A percentile compares a stretch with the other conserved stretches of the same genome.
Conservation (phyloP, 92 coral and sea anemone genomes). For the Heliopora coerulea region DNA sequence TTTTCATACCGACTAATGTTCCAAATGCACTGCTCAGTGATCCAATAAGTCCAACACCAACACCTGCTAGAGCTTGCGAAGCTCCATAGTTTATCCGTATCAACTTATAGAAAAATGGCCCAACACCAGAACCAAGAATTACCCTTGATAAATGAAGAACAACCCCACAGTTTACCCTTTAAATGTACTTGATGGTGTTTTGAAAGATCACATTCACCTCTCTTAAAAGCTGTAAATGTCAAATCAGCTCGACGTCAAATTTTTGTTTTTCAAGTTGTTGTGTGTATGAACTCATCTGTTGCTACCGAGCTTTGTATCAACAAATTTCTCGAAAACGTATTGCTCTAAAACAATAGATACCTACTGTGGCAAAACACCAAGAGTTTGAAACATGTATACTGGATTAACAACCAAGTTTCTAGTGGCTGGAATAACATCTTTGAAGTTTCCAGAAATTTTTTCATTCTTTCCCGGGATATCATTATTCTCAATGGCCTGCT, state of each 20-base stretch:
- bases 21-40: slow-evolving; percentile 16
- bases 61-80: slow-evolving; percentile 26
- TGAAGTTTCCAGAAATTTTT: slow-evolving; percentile 50
- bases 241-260: no score
- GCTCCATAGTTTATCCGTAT: slow-evolving; percentile 28
- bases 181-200: no score
- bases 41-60: slow-evolving; percentile 38
- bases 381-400: slow-evolving; percentile 60
- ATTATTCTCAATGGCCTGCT: slow-evolving; percentile 63
- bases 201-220: no score
- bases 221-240: no score
- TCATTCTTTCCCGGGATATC: slow-evolving; percentile 56
- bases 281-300: no score
- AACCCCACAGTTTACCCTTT: no score
- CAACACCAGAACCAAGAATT: slow-evolving; percentile 34
- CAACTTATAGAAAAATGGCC: slow-evolving; percentile 34
- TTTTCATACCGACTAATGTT: slow-evolving; percentile 15
- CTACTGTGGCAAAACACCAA: slow-evolving; percentile 48
- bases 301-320: no score
- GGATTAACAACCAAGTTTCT: slow-evolving; percentile 55
- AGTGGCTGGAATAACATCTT: slow-evolving; percentile 65
- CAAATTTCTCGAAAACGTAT: no score
- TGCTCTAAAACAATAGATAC: not conserved
- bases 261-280: no score
- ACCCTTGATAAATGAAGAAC: slow-evolving; percentile 11